These are phyloP conservation scores for Thamnaconus septentrionalis DNA, from an alignment of 2,113 vertebrate genomes.

Conservation along the genomic window DNA sequence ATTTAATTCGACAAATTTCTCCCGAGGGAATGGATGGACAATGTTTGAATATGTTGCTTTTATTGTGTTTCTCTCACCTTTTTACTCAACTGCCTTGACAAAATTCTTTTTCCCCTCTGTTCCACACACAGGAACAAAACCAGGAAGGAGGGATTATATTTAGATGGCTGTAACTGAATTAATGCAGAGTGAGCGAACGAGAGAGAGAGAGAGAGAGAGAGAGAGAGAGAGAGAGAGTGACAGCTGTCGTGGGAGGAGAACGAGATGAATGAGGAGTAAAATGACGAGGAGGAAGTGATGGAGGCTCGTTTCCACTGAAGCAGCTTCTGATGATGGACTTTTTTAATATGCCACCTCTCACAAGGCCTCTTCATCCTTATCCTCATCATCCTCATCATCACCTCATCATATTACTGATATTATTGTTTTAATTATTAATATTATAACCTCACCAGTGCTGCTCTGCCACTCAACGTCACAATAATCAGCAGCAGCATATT, in stretches of 20 bases:
- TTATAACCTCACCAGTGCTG: not conserved
- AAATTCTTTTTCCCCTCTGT: no score
- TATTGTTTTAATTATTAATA: no score
- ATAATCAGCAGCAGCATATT: no score
- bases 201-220: no score
- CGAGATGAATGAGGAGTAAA: constrained; percentile 7
- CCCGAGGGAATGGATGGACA: no score
- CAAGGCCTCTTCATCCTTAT: constrained; percentile 23
- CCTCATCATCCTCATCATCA: constrained; percentile 12
- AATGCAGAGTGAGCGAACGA: no score
- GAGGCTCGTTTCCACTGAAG: constrained; percentile 22
- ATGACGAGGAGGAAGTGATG: not conserved
- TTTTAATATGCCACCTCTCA: constrained; percentile 65
- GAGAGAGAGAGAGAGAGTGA: constrained; percentile 14
- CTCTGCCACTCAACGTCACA: not conserved
- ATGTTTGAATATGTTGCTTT: no score
- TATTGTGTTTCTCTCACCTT: no score
- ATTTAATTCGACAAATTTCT: no score
- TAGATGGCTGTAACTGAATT: no score
- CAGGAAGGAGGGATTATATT: not conserved
- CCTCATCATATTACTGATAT: not conserved
- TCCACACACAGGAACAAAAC: not conserved
- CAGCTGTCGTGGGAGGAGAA: constrained; percentile 15
- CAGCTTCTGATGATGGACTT: constrained; percentile 57
- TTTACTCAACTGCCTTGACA: no score